These are phyloP conservation scores for Bryconaethiops microstoma DNA, from an alignment of 2,797 vertebrate species.

Conservation along the genomic window DNA sequence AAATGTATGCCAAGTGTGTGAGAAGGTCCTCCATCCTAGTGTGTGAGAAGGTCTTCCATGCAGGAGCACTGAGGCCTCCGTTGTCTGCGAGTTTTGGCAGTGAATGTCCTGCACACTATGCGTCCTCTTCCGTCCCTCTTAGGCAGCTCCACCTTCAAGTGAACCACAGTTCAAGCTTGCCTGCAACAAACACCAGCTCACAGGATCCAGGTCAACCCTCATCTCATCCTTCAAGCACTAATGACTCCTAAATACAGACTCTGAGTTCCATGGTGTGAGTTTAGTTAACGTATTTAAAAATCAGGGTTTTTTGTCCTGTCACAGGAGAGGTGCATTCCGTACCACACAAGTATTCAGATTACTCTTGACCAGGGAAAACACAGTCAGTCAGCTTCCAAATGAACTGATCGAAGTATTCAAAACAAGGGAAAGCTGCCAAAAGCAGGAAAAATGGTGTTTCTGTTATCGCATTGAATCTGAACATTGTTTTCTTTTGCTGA, in stretches of 20 bases:
- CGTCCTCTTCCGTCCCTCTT: slow-evolving; percentile 10
- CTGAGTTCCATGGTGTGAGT: not conserved
- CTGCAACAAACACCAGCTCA: not conserved
- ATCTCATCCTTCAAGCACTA: slow-evolving; percentile 42
- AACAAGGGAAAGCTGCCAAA: slow-evolving; percentile 10
- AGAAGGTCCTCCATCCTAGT: not conserved
- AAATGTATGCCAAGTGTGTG: not conserved
- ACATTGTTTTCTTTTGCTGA: not conserved
- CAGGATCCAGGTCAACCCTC: slow-evolving; percentile 53
- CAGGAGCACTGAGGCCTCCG: not conserved
- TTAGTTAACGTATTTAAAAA: not conserved
- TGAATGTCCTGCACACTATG: slow-evolving; percentile 38
- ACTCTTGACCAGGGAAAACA: not conserved
- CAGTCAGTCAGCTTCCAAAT: not conserved
- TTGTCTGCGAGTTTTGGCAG: slow-evolving; percentile 31
- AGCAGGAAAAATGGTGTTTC: not conserved
- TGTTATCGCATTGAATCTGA: not conserved
- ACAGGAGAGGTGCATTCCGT: slow-evolving; percentile 2
- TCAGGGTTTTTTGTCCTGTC: slow-evolving; percentile 13
- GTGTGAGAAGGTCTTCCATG: not conserved
- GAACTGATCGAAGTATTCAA: not conserved
- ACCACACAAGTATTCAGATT: slow-evolving; percentile 40
- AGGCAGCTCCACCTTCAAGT: slow-evolving; percentile 67
- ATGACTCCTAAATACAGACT: slow-evolving; percentile 49
- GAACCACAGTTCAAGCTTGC: slow-evolving; percentile 22